Percentiles rank a stretch among this genome's conserved stretches.
Evolutionary conservation across 1,140 invertebrate genomes (phyloP).

Genomic region (Drosophila sulfurigaster): DNA sequence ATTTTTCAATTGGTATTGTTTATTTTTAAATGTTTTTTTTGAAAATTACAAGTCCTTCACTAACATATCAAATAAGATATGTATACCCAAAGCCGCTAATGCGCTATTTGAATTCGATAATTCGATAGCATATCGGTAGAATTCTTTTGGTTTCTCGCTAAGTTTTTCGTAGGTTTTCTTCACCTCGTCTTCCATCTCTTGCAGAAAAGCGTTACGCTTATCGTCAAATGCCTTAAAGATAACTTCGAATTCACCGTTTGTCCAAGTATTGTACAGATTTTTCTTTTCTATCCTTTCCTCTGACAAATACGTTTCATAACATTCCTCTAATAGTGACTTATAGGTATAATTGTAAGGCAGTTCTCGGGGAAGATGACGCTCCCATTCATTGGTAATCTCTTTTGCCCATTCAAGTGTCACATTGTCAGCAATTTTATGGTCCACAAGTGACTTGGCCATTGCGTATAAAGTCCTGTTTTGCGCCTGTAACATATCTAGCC

Average conservation of each 20-base stretch:
- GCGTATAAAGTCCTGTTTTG: neutral
- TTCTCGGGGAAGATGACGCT: no score
- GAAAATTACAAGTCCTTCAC: no score
- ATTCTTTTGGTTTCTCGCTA: neutral
- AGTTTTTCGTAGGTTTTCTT: neutral
- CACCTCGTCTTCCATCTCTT: neutral
- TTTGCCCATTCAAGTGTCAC: neutral
- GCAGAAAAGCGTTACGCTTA: neutral
- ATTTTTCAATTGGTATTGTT: no score
- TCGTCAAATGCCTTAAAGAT: neutral
- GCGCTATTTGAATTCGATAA: no score
- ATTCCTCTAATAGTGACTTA: no score
- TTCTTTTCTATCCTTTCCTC: neutral
- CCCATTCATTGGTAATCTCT: neutral
- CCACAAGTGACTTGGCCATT: neutral
- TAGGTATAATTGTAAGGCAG: neutral
- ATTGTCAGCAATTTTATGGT: neutral
- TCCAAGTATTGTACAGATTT: neutral
- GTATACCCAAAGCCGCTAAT: no score
- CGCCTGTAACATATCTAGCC: neutral
- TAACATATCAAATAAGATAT: no score
- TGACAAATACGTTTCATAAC: no score
- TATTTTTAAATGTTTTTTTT: no score
- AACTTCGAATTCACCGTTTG: neutral
- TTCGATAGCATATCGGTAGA: neutral